Evolutionary conservation across 2,888 invertebrate species (phyloP), one percentile per base, ranked within the genome.

Genomic region (Xestia xanthographa): DNA sequence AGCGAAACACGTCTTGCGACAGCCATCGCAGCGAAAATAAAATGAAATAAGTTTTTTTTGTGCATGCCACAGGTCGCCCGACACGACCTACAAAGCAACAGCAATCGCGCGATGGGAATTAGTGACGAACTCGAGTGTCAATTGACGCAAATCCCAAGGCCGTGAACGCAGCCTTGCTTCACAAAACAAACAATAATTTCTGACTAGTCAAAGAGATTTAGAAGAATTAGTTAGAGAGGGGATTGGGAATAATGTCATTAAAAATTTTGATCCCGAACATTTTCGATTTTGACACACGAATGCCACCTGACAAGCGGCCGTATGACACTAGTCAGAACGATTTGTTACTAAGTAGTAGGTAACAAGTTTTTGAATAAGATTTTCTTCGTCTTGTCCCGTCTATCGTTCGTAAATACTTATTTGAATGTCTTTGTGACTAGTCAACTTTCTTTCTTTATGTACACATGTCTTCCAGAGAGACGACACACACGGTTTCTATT

Each of bases 111-210:
- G 11, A 63, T 14, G 41, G 14, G 2, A 41, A 62, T n/a, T n/a
- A 41, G 41, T 63, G 63, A 41, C 20, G 12, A 62, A 12, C 62
- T 12, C 38, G 11, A 14, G 3, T n/a, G 3, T 62, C 38, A 5
- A 12, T n/a, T 41, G n/a, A 22, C 38, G 41, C 63, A 41, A n/a
- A n/a, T 34, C 14, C 17, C 2, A 14, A n/a, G 41, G n/a, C 14
- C 12, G 14, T 14, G n/a, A 62, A 38, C 62, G 41, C 3, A 41
- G 41, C 0, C 41, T 66, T 45, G 26, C 4, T 56, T 29, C 29
- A n/a, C 48, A 48, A 56, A 71, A 41, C 41, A 22, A 71, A 79
- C 63, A 41, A 63, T 34, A 60, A 78, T 50, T 66, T 81, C 3
- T 17, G 50, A 53, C 81, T 29, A 34, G 43, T 80, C 38, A 53